Evolutionary conservation across 2,888 invertebrate genomes (phyloP).

Genomic region (Xestia c-nigrum): DNA sequence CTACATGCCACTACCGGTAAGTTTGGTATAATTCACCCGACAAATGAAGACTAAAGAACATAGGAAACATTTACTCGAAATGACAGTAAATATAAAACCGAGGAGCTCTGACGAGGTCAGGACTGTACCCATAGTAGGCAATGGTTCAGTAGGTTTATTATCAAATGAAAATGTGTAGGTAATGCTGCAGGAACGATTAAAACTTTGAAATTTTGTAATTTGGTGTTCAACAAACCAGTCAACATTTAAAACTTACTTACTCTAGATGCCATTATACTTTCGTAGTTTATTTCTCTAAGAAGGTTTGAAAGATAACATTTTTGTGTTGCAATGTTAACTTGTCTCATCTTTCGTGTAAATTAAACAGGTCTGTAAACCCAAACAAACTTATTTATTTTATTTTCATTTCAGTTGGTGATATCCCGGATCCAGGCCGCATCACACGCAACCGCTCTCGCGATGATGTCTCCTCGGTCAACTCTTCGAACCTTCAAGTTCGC

Average conservation of each 20-base stretch:
- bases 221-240: not conserved
- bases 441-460: constrained; percentile 93
- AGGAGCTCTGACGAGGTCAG: not conserved
- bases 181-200: not conserved
- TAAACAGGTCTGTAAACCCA: not conserved
- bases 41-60: not conserved
- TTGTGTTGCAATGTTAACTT: not conserved
- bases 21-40: not conserved
- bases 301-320: not conserved
- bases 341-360: not conserved
- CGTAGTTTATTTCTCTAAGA: not conserved
- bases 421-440: constrained; percentile 93
- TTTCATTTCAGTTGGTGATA: constrained; percentile 93
- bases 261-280: not conserved
- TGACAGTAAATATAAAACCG: not conserved
- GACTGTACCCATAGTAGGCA: not conserved
- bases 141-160: not conserved
- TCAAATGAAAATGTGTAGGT: not conserved
- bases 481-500: constrained; percentile 92
- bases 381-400: not conserved
- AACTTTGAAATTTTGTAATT: not conserved
- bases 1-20: constrained; percentile 95
- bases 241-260: not conserved
- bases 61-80: not conserved
- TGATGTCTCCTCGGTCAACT: constrained; percentile 92